phyloP scores from a whole-genome alignment of 1,140 invertebrate species.

The Coboldia fuscipes region DNA sequence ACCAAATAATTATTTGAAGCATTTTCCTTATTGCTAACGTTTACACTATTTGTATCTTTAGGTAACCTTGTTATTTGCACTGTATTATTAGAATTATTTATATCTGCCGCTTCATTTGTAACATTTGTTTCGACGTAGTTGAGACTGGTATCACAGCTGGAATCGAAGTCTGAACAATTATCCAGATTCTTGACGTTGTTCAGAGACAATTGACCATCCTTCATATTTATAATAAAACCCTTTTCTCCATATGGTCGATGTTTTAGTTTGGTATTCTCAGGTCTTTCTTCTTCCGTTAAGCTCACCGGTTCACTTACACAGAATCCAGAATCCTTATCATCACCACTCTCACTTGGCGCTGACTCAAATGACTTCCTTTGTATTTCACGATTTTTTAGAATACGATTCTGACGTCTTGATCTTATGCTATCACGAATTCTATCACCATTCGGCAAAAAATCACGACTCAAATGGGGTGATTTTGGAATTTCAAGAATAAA shows the following conservation, averaged over 20 bases:
- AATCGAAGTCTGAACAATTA: conserved; percentile 20
- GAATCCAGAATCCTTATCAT: background rate
- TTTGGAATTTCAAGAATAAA: conserved; percentile 16
- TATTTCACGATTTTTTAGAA: conserved; percentile 8
- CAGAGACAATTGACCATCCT: conserved; percentile 12
- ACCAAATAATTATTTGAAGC: background rate
- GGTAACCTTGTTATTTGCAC: conserved; percentile 1
- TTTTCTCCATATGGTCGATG: conserved; percentile 14
- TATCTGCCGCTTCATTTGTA: background rate
- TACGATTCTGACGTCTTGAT: conserved; percentile 13
- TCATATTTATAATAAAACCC: conserved; percentile 16
- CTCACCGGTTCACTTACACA: background rate
- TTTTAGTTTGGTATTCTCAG: conserved; percentile 4
- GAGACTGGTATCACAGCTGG: conserved; percentile 18
- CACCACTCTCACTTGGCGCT: background rate
- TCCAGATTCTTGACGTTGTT: conserved; percentile 18
- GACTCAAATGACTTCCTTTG: background rate
- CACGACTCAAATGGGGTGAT: conserved; percentile 19
- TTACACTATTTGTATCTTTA: conserved; percentile 1
- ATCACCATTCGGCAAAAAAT: conserved; percentile 19
- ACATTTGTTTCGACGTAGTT: conserved; percentile 16
- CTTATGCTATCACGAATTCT: conserved; percentile 17
- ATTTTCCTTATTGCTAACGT: background rate
- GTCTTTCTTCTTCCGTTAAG: background rate
- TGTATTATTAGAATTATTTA: background rate